These are phyloP conservation scores for Lithobius niger DNA, from an alignment of 1,140 invertebrate genomes.

Conservation along the genomic window DNA sequence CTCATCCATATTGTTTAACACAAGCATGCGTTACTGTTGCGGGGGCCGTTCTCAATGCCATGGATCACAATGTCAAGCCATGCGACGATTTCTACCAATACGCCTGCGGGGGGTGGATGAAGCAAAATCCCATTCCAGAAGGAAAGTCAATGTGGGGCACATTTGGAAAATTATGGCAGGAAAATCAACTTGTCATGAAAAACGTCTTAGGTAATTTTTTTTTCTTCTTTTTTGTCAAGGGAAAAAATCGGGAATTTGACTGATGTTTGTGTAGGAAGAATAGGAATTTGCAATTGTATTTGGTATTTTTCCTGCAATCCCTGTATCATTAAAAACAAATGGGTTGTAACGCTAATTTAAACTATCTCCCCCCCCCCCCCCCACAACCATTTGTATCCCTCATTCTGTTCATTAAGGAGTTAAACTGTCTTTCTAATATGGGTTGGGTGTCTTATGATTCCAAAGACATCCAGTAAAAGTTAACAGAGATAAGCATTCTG, in stretches of 20 bases:
- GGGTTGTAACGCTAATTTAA: too few species aligned
- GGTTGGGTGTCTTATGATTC: too few species aligned
- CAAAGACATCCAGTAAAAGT: too few species aligned
- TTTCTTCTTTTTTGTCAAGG: not conserved
- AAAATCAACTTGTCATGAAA: slow-evolving; percentile 84
- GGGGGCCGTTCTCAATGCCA: slow-evolving; percentile 64
- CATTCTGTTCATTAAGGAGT: too few species aligned
- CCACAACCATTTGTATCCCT: too few species aligned
- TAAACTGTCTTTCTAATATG: too few species aligned
- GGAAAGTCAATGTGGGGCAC: slow-evolving; percentile 86
- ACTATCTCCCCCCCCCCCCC: too few species aligned
- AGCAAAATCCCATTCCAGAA: slow-evolving; percentile 76
- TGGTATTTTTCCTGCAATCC: too few species aligned
- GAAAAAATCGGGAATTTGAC: too few species aligned
- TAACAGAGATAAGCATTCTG: too few species aligned
- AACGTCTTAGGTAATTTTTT: slow-evolving; percentile 51
- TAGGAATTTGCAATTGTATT: too few species aligned
- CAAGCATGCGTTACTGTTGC: slow-evolving; percentile 73
- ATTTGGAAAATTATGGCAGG: slow-evolving; percentile 83
- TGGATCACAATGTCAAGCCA: slow-evolving; percentile 64
- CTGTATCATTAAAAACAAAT: too few species aligned
- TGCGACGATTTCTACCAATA: slow-evolving; percentile 93
- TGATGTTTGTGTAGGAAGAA: not conserved
- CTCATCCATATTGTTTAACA: slow-evolving; percentile 52
- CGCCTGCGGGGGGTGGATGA: slow-evolving; percentile 85